A percentile compares a stretch with the other conserved stretches of the same genome.
Evolutionary conservation across 2,113 vertebrate genomes (phyloP).

Genomic region (Elachura formosa): DNA sequence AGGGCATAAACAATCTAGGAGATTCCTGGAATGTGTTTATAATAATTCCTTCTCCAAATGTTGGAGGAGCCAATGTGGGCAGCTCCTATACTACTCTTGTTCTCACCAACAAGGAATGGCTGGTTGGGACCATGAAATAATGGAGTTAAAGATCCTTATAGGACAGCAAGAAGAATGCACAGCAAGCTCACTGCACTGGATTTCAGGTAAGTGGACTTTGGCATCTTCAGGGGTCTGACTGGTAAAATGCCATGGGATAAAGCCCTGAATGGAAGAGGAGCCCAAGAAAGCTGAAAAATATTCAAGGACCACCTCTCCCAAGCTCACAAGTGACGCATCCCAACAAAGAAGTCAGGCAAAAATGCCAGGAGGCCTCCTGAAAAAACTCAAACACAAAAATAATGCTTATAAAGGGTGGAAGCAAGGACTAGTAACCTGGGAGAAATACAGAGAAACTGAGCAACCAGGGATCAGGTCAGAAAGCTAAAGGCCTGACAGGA

Average conservation of each 20-base stretch:
- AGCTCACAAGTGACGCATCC: background rate
- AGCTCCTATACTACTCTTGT: background rate
- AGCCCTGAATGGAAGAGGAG: background rate
- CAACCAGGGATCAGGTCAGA: background rate
- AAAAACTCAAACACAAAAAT: background rate
- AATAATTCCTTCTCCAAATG: background rate
- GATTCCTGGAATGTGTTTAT: background rate
- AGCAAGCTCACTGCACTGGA: background rate
- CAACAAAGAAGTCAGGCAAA: background rate
- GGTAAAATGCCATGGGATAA: background rate
- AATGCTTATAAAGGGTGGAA: background rate
- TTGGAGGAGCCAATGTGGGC: background rate
- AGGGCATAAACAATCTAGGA: background rate
- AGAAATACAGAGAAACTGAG: background rate
- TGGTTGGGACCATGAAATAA: rapidly evolving
- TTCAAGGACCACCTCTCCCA: background rate
- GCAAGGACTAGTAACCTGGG: background rate
- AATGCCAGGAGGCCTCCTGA: background rate
- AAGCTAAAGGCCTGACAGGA: background rate
- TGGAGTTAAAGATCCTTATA: background rate
- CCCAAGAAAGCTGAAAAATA: background rate
- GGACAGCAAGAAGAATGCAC: background rate
- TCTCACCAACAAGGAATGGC: background rate
- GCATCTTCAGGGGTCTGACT: background rate
- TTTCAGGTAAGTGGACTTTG: background rate